Conservation (phyloP, 2,797 vertebrate genomes). For the Sebastes minor region DNA sequence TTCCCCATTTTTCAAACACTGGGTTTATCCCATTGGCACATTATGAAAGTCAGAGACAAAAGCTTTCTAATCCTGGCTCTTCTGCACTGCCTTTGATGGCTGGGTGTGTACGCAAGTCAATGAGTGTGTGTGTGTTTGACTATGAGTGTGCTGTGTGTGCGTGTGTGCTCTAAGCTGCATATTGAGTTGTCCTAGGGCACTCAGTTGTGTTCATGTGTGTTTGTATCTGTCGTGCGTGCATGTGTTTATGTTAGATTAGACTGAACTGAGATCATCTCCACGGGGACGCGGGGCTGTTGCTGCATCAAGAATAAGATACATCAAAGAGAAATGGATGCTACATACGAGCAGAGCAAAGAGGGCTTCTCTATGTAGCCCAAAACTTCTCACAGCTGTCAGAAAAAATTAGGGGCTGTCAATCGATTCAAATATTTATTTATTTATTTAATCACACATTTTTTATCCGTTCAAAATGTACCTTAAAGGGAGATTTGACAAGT, state of each 20-base stretch:
- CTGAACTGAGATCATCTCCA: constrained; percentile 56
- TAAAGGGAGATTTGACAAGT: too few species aligned
- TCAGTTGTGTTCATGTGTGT: neutral
- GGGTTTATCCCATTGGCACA: constrained; percentile 49
- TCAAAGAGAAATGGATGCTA: constrained; percentile 50
- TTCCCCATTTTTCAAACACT: constrained; percentile 47
- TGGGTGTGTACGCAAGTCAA: constrained; percentile 27
- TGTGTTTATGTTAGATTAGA: constrained; percentile 52
- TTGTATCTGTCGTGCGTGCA: neutral
- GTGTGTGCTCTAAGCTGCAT: constrained; percentile 14
- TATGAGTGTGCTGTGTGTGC: neutral
- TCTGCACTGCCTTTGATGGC: constrained; percentile 55
- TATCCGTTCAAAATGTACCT: too few species aligned
- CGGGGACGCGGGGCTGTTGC: constrained; percentile 29
- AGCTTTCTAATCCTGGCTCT: constrained; percentile 65
- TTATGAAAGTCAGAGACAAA: constrained; percentile 67
- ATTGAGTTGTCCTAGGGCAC: constrained; percentile 25
- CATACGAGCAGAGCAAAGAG: constrained; percentile 8
- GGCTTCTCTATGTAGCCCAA: constrained; percentile 4
- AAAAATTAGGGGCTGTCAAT: neutral
- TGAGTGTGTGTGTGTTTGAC: neutral
- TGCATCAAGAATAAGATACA: constrained; percentile 54
- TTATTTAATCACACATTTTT: too few species aligned
- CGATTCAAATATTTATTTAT: too few species aligned
- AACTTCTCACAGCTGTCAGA: constrained; percentile 15